Conservation (phyloP, 2,888 invertebrate genomes). For the Lepidocyrtinus sp. region DNA sequence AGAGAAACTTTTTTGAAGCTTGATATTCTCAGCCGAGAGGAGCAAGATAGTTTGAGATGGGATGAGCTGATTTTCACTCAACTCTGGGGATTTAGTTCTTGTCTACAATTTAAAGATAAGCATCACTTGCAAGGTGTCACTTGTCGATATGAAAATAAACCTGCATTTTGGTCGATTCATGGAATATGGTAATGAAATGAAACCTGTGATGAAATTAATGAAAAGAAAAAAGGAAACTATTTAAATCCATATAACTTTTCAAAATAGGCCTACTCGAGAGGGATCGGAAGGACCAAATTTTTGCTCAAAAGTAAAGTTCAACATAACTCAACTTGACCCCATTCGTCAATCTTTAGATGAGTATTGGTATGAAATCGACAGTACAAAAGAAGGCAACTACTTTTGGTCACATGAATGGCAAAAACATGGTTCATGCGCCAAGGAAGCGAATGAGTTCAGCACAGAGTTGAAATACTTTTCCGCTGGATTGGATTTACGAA, state of each 20-base stretch:
- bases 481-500: constrained; percentile 56
- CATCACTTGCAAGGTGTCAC: constrained; percentile 30
- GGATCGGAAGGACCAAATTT: constrained; percentile 66
- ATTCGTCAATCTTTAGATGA: constrained; percentile 61
- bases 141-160: constrained; percentile 65
- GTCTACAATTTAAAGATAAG: constrained; percentile 65
- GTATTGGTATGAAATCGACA: constrained; percentile 69
- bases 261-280: constrained; percentile 61
- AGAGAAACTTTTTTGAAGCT: neutral
- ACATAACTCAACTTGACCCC: constrained; percentile 54
- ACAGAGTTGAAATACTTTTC: constrained; percentile 66
- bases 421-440: constrained; percentile 68
- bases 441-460: constrained; percentile 45
- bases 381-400: constrained; percentile 55
- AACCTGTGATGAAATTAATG: neutral
- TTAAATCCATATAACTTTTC: neutral
- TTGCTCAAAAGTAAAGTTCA: constrained; percentile 66
- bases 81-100: constrained; percentile 64
- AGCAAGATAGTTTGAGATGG: constrained; percentile 44
- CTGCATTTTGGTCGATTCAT: constrained; percentile 68
- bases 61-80: constrained; percentile 67
- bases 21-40: neutral
- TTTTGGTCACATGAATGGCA: constrained; percentile 69
- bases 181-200: constrained; percentile 64
- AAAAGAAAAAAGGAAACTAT: neutral